A percentile compares a stretch with the other conserved stretches of the same genome.
Evolutionary conservation across 2,113 vertebrate species (phyloP).

Genomic region (Oxygymnocypris stewartii): DNA sequence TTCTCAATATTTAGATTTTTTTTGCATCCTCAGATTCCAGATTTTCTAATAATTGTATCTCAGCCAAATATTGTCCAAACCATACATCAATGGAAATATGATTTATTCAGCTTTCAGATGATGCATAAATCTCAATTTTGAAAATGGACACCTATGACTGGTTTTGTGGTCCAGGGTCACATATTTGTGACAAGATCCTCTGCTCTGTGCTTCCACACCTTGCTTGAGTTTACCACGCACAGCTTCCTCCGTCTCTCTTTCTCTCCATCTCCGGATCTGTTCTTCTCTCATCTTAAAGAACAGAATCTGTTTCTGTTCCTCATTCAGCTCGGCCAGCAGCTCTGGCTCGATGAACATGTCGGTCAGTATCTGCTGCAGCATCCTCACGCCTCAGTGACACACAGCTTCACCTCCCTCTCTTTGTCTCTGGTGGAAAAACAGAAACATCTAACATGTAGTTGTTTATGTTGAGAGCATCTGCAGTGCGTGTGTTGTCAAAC

Average conservation of each 20-base stretch:
- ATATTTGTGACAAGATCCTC: not conserved
- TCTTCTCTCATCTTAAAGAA: constrained; percentile 90
- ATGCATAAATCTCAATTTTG: too few species aligned
- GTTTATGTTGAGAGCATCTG: too few species aligned
- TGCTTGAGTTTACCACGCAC: constrained; percentile 61
- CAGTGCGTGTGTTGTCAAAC: too few species aligned
- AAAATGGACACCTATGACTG: too few species aligned
- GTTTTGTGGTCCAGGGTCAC: too few species aligned
- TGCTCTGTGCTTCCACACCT: constrained; percentile 41
- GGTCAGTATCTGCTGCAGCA: constrained; percentile 85
- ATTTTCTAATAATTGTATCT: too few species aligned
- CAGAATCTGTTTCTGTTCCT: constrained; percentile 87
- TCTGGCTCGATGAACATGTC: constrained; percentile 86
- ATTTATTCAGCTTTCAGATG: too few species aligned
- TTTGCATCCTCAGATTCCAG: too few species aligned
- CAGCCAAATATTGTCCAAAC: too few species aligned
- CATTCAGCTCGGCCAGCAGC: constrained; percentile 83
- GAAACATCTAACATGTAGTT: not conserved
- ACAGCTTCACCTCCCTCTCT: not conserved
- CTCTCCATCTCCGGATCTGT: constrained; percentile 83
- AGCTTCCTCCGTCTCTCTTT: constrained; percentile 75
- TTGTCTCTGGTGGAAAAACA: not conserved
- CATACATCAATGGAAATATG: too few species aligned
- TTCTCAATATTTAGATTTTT: too few species aligned
- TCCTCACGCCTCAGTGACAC: constrained; percentile 55